Base-by-base conservation (phyloP, 2,888 invertebrate species). In the Dolichopus griseipennis region DNA sequence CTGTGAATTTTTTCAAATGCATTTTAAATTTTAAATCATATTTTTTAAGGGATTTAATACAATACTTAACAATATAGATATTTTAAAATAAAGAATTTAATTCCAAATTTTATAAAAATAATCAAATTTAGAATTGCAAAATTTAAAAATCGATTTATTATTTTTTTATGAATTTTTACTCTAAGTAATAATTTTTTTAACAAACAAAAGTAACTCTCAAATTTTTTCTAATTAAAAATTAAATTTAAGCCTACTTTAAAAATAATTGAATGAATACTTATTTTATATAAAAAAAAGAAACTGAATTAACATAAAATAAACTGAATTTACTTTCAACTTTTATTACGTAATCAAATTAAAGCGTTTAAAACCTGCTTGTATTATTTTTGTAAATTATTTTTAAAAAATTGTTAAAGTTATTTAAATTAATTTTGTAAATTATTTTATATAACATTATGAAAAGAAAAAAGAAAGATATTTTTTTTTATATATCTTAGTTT, bases 291-390 rank as follows among this genome's bases (percentile, higher is more conserved):
- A 52, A 10, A 10, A n/a, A 12, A 12, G 18, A 52, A 52, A 12
- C 18, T 52, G 4, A 37, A 37, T 37, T 37, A 37, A 37, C 8
- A 10, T 5, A 37, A 37, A 37, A 10, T 5, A 10, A 37, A 37
- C 37, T 37, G 8, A n/a, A n/a, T n/a, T n/a, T n/a, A n/a, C n/a
- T n/a, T 37, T 37, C 8, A 37, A 37, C 37, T 70, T 62, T 67
- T 66, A n/a, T 64, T 71, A 68, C 68, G 68, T 68, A 52, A 69
- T 65, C 62, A 63, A 67, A 62, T 68, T 21, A 67, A 21, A 69
- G 66, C 34, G 64, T 66, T 10, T 41, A 33, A 64, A 52, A 65
- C 67, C 37, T 18, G 65, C 37, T 27, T 27, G 27, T 64, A 64
- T 37, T 65, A 21, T 61, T 43, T 66, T 37, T 65, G 20, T 61